Base-by-base conservation (phyloP, 2,797 vertebrate species). In the Sciaenops ocellatus region DNA sequence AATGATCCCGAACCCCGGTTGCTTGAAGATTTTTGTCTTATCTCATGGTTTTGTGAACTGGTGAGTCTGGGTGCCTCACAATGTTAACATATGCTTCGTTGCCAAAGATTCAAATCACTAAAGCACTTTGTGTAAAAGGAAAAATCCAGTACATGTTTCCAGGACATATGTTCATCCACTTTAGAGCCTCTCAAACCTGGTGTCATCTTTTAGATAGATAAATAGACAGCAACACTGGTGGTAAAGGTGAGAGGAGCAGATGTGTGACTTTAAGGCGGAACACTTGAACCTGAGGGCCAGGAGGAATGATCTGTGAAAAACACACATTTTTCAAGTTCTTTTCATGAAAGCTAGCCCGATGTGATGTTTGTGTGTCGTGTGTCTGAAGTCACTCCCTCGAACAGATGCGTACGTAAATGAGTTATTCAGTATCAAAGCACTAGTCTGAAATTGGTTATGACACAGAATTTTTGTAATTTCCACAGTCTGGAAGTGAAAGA, bases 221-320 rank as follows among this genome's bases (percentile, higher is more conserved):
- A 48, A 79, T 69, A 24, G 78, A 76, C 82, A 89, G 72, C 60
- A 75, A 62, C 68, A 84, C 67, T 34, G 63, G 85, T 66, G 34
- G 60, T 69, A 24, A 66, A 50, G 18, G 4, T 79, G 57, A 30
- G 24, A 67, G 47, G 38, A 44, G 66, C 63, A 86, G 51, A 73
- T 81, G 66, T 64, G 73, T 51, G 67, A 67, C 69, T 63, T 28
- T 5, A 74, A 51, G 67, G 47, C 62, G 56, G 51, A 46, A 77
- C 61, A 54, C 76, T 60, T 86, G 67, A 78, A 81, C 65, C 52
- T 34, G 24, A 54, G 28, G 56, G 51, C 8, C 77, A 76, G 41
- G 20, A 24, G 34, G 48, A 60, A 44, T 22, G 51, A 68, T 46
- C 55, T 59, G 46, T 42, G 24, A 34, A 79, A 71, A 71, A 72